Percentiles rank a stretch among this genome's conserved stretches.
phyloP scores from a whole-genome alignment of 1,140 invertebrate genomes.

The Bombyx mandarina region DNA sequence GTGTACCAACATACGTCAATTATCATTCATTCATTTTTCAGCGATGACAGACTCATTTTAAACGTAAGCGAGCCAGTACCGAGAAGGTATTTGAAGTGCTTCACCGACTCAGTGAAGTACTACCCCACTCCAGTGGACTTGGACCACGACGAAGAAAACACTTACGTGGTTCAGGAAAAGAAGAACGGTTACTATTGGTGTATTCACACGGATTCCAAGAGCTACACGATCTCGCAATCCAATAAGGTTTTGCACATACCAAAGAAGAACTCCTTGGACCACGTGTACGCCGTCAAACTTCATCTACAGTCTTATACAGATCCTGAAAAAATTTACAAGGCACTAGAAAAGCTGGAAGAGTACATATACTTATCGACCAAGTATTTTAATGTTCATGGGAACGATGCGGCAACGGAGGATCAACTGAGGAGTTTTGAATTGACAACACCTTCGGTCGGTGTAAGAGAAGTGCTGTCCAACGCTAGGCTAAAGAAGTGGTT shows the following conservation, averaged over 20 bases:
- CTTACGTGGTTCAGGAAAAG: slow-evolving; percentile 31
- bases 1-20: not conserved
- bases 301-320: slow-evolving; percentile 18
- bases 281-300: slow-evolving; percentile 42
- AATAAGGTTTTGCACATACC: slow-evolving; percentile 50
- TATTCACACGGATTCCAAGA: slow-evolving; percentile 35
- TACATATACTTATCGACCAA: slow-evolving; percentile 41
- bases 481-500: slow-evolving; percentile 39
- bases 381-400: slow-evolving; percentile 27
- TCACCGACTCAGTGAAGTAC: slow-evolving; percentile 45
- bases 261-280: slow-evolving; percentile 30
- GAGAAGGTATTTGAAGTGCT: slow-evolving; percentile 43
- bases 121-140: slow-evolving; percentile 38
- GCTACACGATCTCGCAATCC: slow-evolving; percentile 32
- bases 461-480: slow-evolving; percentile 11
- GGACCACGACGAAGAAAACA: slow-evolving; percentile 17
- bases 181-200: slow-evolving; percentile 65
- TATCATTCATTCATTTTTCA: slow-evolving; percentile 20
- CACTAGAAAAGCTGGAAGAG: slow-evolving; percentile 34
- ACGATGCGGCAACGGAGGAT: slow-evolving; percentile 13
- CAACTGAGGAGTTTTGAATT: slow-evolving; percentile 19
- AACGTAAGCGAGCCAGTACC: slow-evolving; percentile 28
- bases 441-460: too few relatives aligned
- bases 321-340: slow-evolving; percentile 21
- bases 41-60: slow-evolving; percentile 38